Base-by-base conservation (phyloP, 1,140 invertebrate genomes). In the Oedothorax gibbosus region DNA sequence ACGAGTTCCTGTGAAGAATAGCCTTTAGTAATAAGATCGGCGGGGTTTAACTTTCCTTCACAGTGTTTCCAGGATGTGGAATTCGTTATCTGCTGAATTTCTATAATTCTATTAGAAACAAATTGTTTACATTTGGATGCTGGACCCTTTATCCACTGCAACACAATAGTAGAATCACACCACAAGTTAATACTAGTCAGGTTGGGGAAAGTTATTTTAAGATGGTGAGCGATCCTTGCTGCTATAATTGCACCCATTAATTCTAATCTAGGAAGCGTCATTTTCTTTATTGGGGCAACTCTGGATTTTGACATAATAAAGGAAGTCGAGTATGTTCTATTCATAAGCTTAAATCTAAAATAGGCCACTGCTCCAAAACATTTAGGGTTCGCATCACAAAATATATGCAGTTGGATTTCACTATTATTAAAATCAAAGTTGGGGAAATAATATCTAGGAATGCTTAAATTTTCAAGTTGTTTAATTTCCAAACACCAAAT, bases 91-190 rank as follows among this genome's bases (percentile, higher is more conserved):
- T 68, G 11, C 15, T 64, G 60, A 51, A 65, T 66, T 54, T 78
- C 76, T 64, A n/a, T 65, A 10, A 65, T 35, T 21, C 11, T 64
- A 78, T 78, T 65, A 7, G 60, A 15, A 53, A 78, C 60, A 51
- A 78, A 78, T 10, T 20, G 73, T n/a, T 78, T 78, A 2, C 20
- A 65, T 51, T 65, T 64, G 8, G 60, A 14, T 15, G 76, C 35
- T 64, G 76, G 65, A 50, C 49, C 60, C 12, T 54, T 64, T 11
- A 65, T 62, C 76, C 76, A 78, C 18, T 78, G 62, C 1, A 79
- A 65, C 49, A 81, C 78, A 57, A 81, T 81, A 7, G 78, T 60
- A 7, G 54, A 60, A 53, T 81, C 66, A 50, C 54, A 54, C 66
- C 66, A 81, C 50, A 81, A 60, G 56, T 53, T 15, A 14, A 71